Evolutionary conservation across 2,113 vertebrate species (phyloP).

Genomic region (Rhodinocichla rosea): DNA sequence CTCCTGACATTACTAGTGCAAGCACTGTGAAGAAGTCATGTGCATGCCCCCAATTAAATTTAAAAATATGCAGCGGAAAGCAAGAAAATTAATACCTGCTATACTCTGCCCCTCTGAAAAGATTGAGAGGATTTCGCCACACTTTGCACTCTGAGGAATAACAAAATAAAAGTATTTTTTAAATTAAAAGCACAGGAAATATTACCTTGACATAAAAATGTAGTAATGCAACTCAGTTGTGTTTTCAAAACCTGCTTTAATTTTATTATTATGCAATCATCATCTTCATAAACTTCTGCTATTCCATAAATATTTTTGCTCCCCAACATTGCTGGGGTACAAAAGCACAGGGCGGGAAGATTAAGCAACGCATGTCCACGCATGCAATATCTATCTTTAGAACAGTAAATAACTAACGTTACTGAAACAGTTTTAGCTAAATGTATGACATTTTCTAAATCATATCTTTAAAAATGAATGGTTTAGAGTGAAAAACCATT

Average conservation of each 20-base stretch:
- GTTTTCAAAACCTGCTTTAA: background rate
- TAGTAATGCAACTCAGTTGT: background rate
- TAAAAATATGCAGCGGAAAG: background rate
- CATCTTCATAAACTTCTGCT: background rate
- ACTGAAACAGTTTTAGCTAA: background rate
- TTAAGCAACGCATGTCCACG: background rate
- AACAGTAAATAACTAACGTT: background rate
- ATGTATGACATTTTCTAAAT: background rate
- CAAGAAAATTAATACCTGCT: slow-evolving; percentile 81
- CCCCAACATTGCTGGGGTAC: background rate
- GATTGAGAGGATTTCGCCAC: slow-evolving; percentile 96
- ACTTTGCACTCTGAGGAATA: slow-evolving; percentile 90
- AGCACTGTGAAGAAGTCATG: background rate
- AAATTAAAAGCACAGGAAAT: background rate
- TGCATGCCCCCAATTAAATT: background rate
- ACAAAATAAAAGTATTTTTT: background rate
- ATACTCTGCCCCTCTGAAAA: slow-evolving; percentile 98
- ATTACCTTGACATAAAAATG: background rate
- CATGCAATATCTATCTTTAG: background rate
- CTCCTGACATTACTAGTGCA: background rate
- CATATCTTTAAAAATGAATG: background rate
- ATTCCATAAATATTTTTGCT: background rate
- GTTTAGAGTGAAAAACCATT: background rate
- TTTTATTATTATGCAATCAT: background rate
- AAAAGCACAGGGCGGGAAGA: background rate